Conservation (phyloP, 2,888 invertebrate genomes). For the Hypsopygia costalis region DNA sequence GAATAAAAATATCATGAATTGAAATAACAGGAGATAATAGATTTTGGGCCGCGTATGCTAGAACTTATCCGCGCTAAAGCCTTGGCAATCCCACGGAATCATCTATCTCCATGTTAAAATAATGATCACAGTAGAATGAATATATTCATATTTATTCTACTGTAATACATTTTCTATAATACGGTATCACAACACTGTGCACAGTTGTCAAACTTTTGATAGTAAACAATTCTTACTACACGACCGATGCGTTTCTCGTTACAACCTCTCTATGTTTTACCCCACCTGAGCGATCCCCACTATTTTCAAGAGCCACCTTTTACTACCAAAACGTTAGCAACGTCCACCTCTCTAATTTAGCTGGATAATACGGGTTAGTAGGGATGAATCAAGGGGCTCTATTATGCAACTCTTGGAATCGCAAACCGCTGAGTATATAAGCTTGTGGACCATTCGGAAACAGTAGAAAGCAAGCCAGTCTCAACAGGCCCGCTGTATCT, state of each 20-base stretch:
- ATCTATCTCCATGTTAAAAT: no score
- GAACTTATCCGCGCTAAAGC: no score
- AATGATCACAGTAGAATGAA: no score
- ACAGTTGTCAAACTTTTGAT: neutral
- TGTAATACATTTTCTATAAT: no score
- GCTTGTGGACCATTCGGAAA: constrained; percentile 48
- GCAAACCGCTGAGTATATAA: constrained; percentile 57
- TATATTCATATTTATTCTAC: no score
- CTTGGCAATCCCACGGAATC: no score
- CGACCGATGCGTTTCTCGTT: no score
- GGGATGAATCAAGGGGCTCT: constrained; percentile 68
- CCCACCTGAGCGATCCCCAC: constrained; percentile 53
- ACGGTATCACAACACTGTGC: neutral
- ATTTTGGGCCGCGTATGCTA: no score
- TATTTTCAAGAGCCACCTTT: constrained; percentile 38
- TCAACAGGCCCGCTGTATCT: constrained; percentile 52
- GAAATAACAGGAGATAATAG: no score
- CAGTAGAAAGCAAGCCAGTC: constrained; percentile 64
- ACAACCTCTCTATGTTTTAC: constrained; percentile 19
- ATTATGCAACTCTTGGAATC: constrained; percentile 62
- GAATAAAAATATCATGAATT: no score
- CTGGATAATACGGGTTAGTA: constrained; percentile 59
- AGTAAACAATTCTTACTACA: neutral
- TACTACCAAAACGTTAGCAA: constrained; percentile 19
- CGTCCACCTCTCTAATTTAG: constrained; percentile 48